These are phyloP conservation scores for Probosciger aterrimus DNA, from an alignment of 2,113 vertebrate species.

Conservation along the genomic window DNA sequence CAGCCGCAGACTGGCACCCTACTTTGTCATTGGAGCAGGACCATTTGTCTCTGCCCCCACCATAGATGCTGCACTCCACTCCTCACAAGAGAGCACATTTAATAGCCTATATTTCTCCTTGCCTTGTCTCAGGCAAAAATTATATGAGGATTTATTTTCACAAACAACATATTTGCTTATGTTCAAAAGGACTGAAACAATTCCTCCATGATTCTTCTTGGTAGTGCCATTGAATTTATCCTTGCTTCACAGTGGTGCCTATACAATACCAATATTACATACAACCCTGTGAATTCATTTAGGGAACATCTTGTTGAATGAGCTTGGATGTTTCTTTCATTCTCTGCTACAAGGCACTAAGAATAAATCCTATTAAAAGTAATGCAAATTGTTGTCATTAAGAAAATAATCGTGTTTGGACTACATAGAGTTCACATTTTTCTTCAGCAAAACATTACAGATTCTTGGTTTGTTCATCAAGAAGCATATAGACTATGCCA, in stretches of 20 bases:
- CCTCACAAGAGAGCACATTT: neutral
- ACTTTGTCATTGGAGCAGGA: neutral
- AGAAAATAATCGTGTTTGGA: slow-evolving; percentile 70
- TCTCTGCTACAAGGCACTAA: slow-evolving; percentile 35
- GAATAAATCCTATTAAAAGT: slow-evolving; percentile 72
- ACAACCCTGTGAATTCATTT: slow-evolving; percentile 23
- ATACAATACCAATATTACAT: slow-evolving; percentile 23
- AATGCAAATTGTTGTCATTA: slow-evolving; percentile 67
- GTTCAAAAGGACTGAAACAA: neutral
- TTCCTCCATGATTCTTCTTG: neutral
- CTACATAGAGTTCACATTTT: slow-evolving; percentile 39
- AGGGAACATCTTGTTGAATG: slow-evolving; percentile 44
- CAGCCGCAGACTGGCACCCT: neutral
- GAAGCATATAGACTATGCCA: neutral
- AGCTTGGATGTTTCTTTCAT: slow-evolving; percentile 55
- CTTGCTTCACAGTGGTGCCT: neutral
- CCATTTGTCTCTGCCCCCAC: rapidly evolving
- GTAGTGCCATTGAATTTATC: neutral
- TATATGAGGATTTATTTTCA: neutral
- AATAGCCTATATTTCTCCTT: neutral
- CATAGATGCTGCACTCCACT: neutral
- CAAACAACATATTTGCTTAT: neutral
- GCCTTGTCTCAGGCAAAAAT: neutral
- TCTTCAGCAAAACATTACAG: slow-evolving; percentile 22
- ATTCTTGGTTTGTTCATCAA: neutral